Evolutionary conservation across 1,140 invertebrate genomes (phyloP).

Genomic region (Oryzaephilus surinamensis): DNA sequence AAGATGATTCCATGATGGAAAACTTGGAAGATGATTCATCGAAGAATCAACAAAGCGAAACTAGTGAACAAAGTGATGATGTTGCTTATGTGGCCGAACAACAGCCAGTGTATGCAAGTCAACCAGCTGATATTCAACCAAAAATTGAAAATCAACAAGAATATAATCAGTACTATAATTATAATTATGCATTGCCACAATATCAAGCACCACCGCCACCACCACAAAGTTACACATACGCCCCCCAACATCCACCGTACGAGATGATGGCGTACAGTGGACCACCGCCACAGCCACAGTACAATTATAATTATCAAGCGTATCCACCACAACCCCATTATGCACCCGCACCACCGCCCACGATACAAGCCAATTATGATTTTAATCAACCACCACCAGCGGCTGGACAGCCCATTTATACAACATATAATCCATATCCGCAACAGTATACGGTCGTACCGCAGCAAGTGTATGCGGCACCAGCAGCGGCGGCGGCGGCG

Average conservation of each 20-base stretch:
- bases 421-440: too few species aligned
- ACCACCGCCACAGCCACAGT: conserved; percentile 23
- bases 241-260: conserved; percentile 17
- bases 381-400: conserved; percentile 1
- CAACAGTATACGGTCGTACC: too few species aligned
- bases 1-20: conserved; percentile 13
- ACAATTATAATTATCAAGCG: conserved; percentile 5
- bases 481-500: too few species aligned
- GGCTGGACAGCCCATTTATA: too few species aligned
- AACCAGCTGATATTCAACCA: conserved; percentile 1
- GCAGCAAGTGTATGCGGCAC: too few species aligned
- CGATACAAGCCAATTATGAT: conserved; percentile 7
- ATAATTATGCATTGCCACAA: conserved; percentile 26
- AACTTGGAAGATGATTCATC: conserved; percentile 4
- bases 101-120: conserved; percentile 9
- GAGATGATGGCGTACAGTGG: conserved; percentile 25
- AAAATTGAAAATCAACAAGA: conserved; percentile 23
- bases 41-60: conserved; percentile 8
- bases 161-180: conserved; percentile 26
- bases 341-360: conserved; percentile 1
- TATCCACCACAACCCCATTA: conserved; percentile 39
- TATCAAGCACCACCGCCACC: conserved; percentile 23
- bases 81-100: conserved; percentile 28
- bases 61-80: conserved; percentile 22
- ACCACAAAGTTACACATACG: conserved; percentile 22